Evolutionary conservation across 2,113 vertebrate genomes (phyloP).

Genomic region (Erythrocercus mccallii): DNA sequence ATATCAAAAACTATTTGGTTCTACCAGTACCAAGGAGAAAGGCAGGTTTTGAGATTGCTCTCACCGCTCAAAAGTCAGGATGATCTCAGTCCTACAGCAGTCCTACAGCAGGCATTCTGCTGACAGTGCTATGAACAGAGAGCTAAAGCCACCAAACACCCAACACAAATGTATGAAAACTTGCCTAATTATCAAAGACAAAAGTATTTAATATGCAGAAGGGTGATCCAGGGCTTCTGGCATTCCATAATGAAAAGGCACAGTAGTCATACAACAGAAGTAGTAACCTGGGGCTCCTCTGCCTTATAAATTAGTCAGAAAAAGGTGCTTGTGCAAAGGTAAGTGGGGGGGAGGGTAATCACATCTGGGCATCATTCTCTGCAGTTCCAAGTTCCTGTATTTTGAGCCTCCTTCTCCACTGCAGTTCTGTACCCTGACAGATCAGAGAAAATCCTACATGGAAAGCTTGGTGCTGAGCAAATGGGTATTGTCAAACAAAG

Average conservation of each 20-base stretch:
- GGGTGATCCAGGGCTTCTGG: not conserved
- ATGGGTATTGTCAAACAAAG: not conserved
- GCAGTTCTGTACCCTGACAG: not conserved
- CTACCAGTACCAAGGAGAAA: not conserved
- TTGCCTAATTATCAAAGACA: not conserved
- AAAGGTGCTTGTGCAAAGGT: not conserved
- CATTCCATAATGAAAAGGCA: not conserved
- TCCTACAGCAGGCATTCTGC: not conserved
- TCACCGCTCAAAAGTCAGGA: not conserved
- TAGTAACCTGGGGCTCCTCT: not conserved
- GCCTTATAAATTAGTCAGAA: not conserved
- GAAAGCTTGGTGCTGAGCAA: not conserved
- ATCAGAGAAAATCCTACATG: not conserved
- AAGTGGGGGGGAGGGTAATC: not conserved
- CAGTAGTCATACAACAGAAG: not conserved
- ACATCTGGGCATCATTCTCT: not conserved
- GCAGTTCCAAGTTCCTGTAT: not conserved
- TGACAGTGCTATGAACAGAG: not conserved
- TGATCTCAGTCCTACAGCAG: not conserved
- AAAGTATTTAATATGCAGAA: not conserved
- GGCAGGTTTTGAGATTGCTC: not conserved
- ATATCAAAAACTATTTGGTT: not conserved
- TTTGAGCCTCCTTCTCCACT: not conserved
- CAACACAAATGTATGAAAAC: not conserved
- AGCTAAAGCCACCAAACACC: not conserved